These are phyloP conservation scores for Terrapene triunguis DNA, from an alignment of 2,113 vertebrate species.

Conservation along the genomic window DNA sequence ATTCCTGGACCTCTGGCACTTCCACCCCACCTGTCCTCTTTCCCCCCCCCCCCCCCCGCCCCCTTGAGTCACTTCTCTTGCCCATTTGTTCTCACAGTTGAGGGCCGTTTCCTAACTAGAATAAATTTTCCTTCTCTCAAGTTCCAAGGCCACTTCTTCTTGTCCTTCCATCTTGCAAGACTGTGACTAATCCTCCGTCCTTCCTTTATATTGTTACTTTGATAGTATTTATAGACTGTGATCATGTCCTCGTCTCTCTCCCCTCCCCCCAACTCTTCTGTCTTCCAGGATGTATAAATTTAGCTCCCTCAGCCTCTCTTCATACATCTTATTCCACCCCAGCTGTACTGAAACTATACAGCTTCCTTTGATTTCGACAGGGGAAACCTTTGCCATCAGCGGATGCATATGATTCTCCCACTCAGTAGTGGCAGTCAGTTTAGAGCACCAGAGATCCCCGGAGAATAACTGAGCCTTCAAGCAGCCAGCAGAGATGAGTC, in stretches of 20 bases:
- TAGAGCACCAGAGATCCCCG: conserved; percentile 42
- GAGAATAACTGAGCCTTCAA: conserved; percentile 69
- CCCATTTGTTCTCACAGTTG: not conserved
- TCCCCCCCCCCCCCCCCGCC: not conserved
- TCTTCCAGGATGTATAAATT: not conserved
- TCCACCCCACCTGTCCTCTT: accelerated
- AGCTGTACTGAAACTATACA: not conserved
- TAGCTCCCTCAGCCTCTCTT: not conserved
- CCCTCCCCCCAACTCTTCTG: not conserved
- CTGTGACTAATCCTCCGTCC: not conserved
- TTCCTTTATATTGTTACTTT: not conserved
- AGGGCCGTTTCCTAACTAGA: not conserved
- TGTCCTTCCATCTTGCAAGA: not conserved
- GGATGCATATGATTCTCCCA: conserved; percentile 52
- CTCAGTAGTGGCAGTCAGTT: conserved; percentile 34
- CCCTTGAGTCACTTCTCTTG: not conserved
- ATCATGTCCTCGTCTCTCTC: not conserved
- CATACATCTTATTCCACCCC: not conserved
- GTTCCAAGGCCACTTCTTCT: not conserved
- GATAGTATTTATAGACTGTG: not conserved
- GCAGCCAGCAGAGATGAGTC: conserved; percentile 63
- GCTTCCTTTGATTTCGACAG: conserved; percentile 57
- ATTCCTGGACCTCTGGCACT: not conserved
- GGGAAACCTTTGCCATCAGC: conserved; percentile 43
- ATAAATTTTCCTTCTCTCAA: not conserved